Evolutionary conservation across 2,888 invertebrate species (phyloP).

Genomic region (Eristalinus sepulchralis): DNA sequence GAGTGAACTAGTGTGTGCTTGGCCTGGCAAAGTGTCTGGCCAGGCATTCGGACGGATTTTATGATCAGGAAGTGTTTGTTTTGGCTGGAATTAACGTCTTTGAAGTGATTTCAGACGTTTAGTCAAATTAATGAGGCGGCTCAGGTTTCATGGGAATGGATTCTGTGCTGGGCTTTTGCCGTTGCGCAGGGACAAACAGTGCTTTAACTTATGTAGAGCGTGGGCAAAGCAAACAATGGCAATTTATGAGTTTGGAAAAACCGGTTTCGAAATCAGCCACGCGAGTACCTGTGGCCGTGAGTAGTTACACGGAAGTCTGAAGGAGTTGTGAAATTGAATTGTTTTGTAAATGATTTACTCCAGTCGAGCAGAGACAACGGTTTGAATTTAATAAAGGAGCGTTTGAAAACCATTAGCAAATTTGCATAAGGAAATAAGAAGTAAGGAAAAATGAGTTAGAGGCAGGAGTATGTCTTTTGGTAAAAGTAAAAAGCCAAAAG

Average conservation of each 20-base stretch:
- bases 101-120: neutral
- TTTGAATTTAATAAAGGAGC: neutral
- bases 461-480: too few relatives aligned
- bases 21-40: neutral
- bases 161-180: neutral
- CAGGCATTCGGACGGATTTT: neutral
- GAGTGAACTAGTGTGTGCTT: too few relatives aligned
- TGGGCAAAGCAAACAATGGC: neutral
- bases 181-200: neutral
- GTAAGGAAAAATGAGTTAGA: too few relatives aligned
- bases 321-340: neutral
- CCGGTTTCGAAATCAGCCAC: neutral
- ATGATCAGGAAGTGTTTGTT: neutral
- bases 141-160: slow-evolving; percentile 3
- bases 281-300: neutral
- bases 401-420: neutral
- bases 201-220: neutral
- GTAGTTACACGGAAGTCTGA: neutral
- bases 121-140: neutral
- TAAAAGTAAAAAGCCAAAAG: too few relatives aligned
- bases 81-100: neutral
- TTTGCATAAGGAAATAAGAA: too few relatives aligned
- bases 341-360: neutral
- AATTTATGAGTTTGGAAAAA: neutral
- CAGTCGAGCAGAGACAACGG: neutral